Base-by-base conservation (phyloP, 2,797 vertebrate genomes). In the Acanthornis magna region DNA sequence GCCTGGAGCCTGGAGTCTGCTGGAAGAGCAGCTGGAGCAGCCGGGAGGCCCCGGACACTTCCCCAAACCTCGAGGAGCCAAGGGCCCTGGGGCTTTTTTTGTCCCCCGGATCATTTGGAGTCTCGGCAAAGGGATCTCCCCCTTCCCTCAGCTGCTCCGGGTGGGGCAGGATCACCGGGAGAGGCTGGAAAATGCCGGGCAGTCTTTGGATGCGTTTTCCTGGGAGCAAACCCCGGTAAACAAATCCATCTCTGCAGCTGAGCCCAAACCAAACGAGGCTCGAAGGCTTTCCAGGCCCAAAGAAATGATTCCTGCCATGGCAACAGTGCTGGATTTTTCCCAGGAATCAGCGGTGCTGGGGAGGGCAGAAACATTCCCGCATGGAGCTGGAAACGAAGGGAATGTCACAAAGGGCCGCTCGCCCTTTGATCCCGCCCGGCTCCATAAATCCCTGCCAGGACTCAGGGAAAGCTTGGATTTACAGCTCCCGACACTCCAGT, bases 51-150 rank as follows among this genome's bases (percentile, higher is more conserved):
- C 14, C 2, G 4, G 53, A 20, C 5, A 1, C 43, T 78, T 63
- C 7, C 7, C 48, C 14, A 66, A 23, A 66, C 48, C 36, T 17
- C 7, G 2, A 19, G 15, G 20, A 7, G 30, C 9, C 0, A 4
- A 26, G 13, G 3, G 6, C 4, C 38, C 20, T 8, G 8, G 5
- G 43, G 8, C 3, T 22, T 7, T 40, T 47, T 27, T 21, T 18
- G 5, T 8, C 19, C n/a, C 30, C 48, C 23, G 2, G 0, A 10
- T 29, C 21, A 29, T 8, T 7, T 3, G 0, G 26, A 27, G 4
- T n/a, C 27, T 10, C 25, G 65, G 29, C 26, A 10, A 4, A n/a
- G 58, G 34, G 34, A 11, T 43, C 23, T 2, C 8, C 27, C 11
- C 34, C 75, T 73, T 71, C 53, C 67, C 22, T 66, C 3, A 0